phyloP scores from a whole-genome alignment of 2,113 vertebrate species.

The Prochilodus magdalenae region DNA sequence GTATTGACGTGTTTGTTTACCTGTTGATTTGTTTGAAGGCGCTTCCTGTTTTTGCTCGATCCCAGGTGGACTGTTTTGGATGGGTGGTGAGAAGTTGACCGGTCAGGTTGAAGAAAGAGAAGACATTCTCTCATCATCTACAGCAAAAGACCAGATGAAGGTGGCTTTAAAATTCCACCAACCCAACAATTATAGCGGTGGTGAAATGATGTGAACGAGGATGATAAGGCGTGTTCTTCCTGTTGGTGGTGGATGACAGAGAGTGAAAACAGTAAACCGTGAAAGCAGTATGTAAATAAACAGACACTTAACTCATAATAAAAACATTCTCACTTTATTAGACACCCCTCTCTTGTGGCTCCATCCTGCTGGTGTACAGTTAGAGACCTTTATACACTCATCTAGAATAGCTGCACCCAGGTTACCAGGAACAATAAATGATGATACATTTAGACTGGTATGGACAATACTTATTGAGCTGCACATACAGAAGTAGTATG shows the following conservation, averaged over 20 bases:
- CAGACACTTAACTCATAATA: not conserved
- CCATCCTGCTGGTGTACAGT: not conserved
- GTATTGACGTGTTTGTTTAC: slow-evolving; percentile 34
- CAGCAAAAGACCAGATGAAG: slow-evolving; percentile 75
- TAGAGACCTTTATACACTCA: not conserved
- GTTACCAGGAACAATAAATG: too few species aligned
- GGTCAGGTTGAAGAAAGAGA: slow-evolving; percentile 4
- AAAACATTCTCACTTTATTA: not conserved
- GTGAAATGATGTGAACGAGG: not conserved
- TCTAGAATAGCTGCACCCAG: too few species aligned
- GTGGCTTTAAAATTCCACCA: slow-evolving; percentile 69
- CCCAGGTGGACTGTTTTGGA: slow-evolving; percentile 55
- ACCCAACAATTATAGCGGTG: slow-evolving; percentile 41
- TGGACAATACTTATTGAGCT: too few species aligned
- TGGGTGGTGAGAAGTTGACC: slow-evolving; percentile 37
- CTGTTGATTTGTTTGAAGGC: slow-evolving; percentile 26
- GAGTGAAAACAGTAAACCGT: not conserved
- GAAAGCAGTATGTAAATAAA: not conserved
- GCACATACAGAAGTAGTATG: too few species aligned
- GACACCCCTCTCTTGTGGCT: not conserved
- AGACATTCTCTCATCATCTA: slow-evolving; percentile 40
- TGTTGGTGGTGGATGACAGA: not conserved
- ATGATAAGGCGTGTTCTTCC: not conserved
- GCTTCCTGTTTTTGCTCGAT: slow-evolving; percentile 11
- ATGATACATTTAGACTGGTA: too few species aligned